Base-by-base conservation (phyloP, 2,888 invertebrate species). In the Cremastinae sp. region DNA sequence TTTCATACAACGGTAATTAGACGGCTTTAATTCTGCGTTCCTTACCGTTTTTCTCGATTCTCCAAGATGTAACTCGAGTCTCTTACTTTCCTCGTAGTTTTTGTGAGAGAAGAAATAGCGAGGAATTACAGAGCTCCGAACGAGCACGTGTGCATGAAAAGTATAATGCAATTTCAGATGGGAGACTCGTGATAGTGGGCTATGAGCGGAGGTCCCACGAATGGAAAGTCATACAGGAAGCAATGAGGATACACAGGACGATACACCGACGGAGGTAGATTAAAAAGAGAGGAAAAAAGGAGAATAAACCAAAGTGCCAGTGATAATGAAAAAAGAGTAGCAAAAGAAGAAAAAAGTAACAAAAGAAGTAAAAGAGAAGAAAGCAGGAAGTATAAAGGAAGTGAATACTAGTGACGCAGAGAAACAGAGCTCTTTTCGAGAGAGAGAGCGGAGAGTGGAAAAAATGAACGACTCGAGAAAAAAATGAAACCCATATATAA, bases 391-490 rank as follows among this genome's bases (percentile, higher is more conserved):
- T 20, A 47, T 28, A 35, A 37, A 56, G 49, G 51, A 49, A 28
- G 28, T 28, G 28, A 28, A 28, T 28, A 28, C 2, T 5, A 28
- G 28, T 28, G 5, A 28, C 28, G 28, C 5, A 5, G 28, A 28
- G 28, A 28, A 28, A 28, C 5, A 28, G 28, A 28, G 28, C 28
- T 28, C 5, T 28, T 28, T 28, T 5, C 28, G 28, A 5, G 28
- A 28, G 28, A 28, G 28, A 28, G 28, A 28, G 28, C 2, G 28
- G 58, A 41, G 39, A 74, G 64, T 14, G 61, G 58, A n/a, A 56
- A 78, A 61, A 72, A 69, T 74, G 72, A 59, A 68, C 61, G 49
- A 28, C 56, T 74, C 56, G 47, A 65, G 61, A 68, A 56, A 66
- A 5, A 28, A 28, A 5, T 28, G 28, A 28, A 28, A 28, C 28